These are phyloP conservation scores for Campylomormyrus tamandua DNA, from an alignment of 2,113 vertebrate genomes.

Conservation along the genomic window DNA sequence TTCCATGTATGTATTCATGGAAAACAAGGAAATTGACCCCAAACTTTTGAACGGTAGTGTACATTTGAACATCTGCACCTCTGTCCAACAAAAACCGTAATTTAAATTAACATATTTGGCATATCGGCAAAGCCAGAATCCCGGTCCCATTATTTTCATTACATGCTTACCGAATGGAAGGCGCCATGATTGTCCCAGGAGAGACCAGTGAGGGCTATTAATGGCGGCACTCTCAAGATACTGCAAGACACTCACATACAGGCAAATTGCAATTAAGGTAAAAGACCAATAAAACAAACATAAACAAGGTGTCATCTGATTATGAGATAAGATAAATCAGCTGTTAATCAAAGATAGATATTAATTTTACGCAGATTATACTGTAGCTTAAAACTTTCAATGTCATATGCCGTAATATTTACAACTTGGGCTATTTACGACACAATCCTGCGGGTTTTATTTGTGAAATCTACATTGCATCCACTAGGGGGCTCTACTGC, in stretches of 20 bases:
- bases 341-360: not conserved
- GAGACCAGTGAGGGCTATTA: not conserved
- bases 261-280: not conserved
- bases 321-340: not conserved
- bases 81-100: not conserved
- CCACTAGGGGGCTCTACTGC: conserved; percentile 21
- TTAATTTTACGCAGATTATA: not conserved
- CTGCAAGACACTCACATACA: not conserved
- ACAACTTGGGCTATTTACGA: not conserved
- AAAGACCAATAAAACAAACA: not conserved
- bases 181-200: not conserved
- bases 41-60: not conserved
- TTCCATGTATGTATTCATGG: too few relatives aligned
- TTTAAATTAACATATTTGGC: not conserved
- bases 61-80: not conserved
- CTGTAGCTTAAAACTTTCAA: not conserved
- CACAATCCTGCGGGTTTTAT: not conserved
- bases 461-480: not conserved
- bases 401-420: not conserved
- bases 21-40: too few relatives aligned
- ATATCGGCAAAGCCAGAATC: not conserved
- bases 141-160: not conserved
- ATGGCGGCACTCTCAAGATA: not conserved
- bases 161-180: not conserved
- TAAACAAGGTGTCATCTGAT: not conserved